Evolutionary conservation across 2,888 invertebrate species (phyloP).

Genomic region (Ellobium chinense): DNA sequence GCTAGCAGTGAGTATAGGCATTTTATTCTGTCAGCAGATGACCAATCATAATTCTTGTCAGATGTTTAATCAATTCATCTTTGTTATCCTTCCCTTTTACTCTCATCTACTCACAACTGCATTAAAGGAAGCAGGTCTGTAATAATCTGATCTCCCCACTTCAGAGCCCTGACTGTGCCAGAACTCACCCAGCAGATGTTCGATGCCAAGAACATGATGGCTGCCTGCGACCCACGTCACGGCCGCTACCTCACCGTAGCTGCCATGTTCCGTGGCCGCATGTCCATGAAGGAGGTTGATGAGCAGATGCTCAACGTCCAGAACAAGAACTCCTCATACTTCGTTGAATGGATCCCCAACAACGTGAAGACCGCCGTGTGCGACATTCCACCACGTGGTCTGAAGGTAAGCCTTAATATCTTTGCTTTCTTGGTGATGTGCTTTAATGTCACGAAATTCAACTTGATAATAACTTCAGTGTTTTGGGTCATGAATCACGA

Average conservation of each 20-base stretch:
- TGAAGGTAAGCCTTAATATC: conserved; percentile 86
- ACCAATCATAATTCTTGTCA: too few relatives aligned
- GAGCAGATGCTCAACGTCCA: conserved; percentile 94
- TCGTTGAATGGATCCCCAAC: conserved; percentile 95
- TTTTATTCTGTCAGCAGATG: too few relatives aligned
- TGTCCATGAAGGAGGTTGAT: conserved; percentile 79
- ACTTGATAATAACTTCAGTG: too few relatives aligned
- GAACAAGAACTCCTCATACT: conserved; percentile 93
- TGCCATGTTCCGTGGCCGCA: conserved; percentile 75
- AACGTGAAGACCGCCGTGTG: conserved; percentile 94
- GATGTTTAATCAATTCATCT: too few relatives aligned
- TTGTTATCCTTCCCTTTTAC: too few relatives aligned
- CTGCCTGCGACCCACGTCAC: conserved; percentile 94
- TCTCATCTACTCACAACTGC: too few relatives aligned
- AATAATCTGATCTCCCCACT: neutral
- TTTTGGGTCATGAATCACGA: too few relatives aligned
- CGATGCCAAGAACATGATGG: conserved; percentile 98
- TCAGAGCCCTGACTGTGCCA: conserved; percentile 44
- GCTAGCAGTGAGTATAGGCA: too few relatives aligned
- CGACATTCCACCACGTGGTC: conserved; percentile 93
- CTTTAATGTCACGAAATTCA: too few relatives aligned
- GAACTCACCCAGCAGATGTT: conserved; percentile 84
- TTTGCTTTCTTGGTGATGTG: too few relatives aligned
- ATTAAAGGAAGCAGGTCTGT: too few relatives aligned
- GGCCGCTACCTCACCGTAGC: conserved; percentile 83